A percentile compares a stretch with the other conserved stretches of the same genome.
Evolutionary conservation across 2,888 invertebrate genomes (phyloP).

Genomic region (Galeruca laticollis): DNA sequence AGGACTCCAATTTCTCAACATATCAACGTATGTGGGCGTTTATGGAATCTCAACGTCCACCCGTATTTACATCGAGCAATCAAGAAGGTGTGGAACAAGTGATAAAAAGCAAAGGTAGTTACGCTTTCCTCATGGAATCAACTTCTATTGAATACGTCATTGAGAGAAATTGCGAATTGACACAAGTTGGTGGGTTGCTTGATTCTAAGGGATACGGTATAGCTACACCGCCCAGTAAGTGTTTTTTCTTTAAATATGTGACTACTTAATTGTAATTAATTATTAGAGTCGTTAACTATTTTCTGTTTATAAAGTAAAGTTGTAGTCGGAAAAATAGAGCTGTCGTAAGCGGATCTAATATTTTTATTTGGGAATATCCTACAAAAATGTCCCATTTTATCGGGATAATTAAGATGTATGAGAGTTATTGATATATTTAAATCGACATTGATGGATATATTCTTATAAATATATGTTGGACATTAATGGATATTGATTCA

Average conservation of each 20-base stretch:
- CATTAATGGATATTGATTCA: too few relatives aligned
- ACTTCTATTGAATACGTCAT: conserved; percentile 96
- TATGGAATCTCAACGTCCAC: conserved; percentile 90
- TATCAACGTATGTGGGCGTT: conserved; percentile 97
- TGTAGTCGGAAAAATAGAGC: too few relatives aligned
- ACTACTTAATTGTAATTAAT: too few relatives aligned
- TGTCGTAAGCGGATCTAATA: too few relatives aligned
- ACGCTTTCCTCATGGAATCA: conserved; percentile 98
- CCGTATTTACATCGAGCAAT: conserved; percentile 88
- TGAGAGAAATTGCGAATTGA: conserved; percentile 89
- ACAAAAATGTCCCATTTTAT: too few relatives aligned
- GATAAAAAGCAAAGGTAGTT: conserved; percentile 84
- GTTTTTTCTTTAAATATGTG: neutral
- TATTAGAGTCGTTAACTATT: neutral
- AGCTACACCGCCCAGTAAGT: conserved; percentile 90
- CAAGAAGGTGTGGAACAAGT: conserved; percentile 93
- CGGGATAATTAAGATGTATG: too few relatives aligned
- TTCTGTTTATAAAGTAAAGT: neutral
- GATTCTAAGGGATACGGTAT: conserved; percentile 97
- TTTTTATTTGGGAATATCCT: too few relatives aligned
- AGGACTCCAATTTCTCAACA: conserved; percentile 94
- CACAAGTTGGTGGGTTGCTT: conserved; percentile 91
- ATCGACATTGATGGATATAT: too few relatives aligned
- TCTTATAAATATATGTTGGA: too few relatives aligned
- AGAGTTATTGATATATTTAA: too few relatives aligned